Evolutionary conservation across 2,113 vertebrate species (phyloP).

Genomic region (Istiophorus platypterus): DNA sequence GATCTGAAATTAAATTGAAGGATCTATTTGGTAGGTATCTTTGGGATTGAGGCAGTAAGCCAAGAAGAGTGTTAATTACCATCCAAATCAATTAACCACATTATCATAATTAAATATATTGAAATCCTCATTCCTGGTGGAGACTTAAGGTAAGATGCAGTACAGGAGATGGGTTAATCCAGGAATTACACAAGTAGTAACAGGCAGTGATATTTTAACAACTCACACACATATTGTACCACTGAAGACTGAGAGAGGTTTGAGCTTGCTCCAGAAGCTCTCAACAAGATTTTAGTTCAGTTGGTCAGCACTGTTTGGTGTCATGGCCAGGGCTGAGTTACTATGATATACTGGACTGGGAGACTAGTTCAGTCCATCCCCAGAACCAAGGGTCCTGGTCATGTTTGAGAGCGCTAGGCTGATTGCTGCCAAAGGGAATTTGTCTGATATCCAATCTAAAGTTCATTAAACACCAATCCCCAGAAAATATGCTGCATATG

Average conservation of each 20-base stretch:
- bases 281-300: constrained; percentile 41
- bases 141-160: constrained; percentile 31
- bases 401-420: constrained; percentile 60
- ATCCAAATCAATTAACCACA: constrained; percentile 70
- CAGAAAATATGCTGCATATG: constrained; percentile 60
- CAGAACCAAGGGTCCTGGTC: constrained; percentile 57
- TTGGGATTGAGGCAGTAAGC: constrained; percentile 59
- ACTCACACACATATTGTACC: constrained; percentile 15
- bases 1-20: constrained; percentile 47
- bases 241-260: constrained; percentile 8
- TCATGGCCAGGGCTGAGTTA: constrained; percentile 56
- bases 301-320: constrained; percentile 44
- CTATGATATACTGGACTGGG: constrained; percentile 64
- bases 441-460: constrained; percentile 80
- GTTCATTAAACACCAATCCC: constrained; percentile 79
- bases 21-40: constrained; percentile 43
- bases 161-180: constrained; percentile 53
- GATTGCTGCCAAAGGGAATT: constrained; percentile 71
- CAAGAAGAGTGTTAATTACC: constrained; percentile 56
- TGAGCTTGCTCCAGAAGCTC: constrained; percentile 6
- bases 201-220: constrained; percentile 13
- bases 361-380: constrained; percentile 48
- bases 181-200: constrained; percentile 34
- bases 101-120: constrained; percentile 64
- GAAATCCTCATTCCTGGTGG: constrained; percentile 58